A percentile compares a stretch with the other conserved stretches of the same genome.
Conservation (phyloP, 1,140 invertebrate genomes). For the Trichonephila clavipes region DNA sequence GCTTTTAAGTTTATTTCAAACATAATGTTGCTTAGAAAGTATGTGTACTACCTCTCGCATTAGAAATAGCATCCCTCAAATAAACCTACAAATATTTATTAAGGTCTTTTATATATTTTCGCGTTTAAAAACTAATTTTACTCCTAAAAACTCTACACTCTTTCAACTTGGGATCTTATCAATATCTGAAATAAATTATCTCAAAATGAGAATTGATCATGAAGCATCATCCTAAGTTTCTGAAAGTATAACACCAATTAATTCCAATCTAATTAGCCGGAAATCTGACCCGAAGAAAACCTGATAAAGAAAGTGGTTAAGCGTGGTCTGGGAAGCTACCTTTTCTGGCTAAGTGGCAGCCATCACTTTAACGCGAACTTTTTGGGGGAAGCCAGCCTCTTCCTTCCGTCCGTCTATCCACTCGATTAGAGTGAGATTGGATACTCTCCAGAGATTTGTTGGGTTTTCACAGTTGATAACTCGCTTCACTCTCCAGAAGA, state of each 20-base stretch:
- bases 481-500: neutral
- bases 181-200: too few species aligned
- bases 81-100: too few species aligned
- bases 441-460: neutral
- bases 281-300: slow-evolving; percentile 15
- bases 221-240: neutral
- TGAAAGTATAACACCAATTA: neutral
- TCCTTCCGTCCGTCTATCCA: neutral
- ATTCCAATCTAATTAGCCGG: slow-evolving; percentile 14
- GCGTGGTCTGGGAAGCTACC: neutral
- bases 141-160: too few species aligned
- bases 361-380: slow-evolving; percentile 12
- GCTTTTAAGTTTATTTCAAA: too few species aligned
- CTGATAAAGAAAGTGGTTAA: slow-evolving; percentile 16
- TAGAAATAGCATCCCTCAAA: too few species aligned
- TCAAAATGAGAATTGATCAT: neutral
- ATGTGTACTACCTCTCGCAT: too few species aligned
- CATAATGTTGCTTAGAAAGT: too few species aligned
- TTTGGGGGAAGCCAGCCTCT: neutral
- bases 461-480: slow-evolving; percentile 24
- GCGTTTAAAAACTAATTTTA: too few species aligned
- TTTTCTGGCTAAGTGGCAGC: neutral
- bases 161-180: too few species aligned
- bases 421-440: slow-evolving; percentile 10
- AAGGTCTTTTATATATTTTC: too few species aligned